These are phyloP conservation scores for Tretioscincus oriximinensis DNA, from an alignment of 2,113 vertebrate species.

Conservation along the genomic window DNA sequence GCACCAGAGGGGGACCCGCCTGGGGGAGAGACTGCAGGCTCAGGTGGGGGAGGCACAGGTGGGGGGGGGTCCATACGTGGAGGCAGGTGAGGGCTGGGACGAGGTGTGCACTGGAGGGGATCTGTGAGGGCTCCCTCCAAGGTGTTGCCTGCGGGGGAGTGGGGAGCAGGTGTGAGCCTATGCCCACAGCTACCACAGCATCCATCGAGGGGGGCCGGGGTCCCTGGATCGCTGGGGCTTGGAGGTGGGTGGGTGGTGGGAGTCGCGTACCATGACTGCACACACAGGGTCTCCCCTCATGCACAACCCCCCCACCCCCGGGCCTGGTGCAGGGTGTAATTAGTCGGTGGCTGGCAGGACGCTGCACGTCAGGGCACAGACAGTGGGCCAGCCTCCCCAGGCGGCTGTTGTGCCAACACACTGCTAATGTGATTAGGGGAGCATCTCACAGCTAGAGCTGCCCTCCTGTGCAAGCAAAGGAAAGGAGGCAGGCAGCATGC, in stretches of 20 bases:
- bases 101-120: not conserved
- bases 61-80: not conserved
- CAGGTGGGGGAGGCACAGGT: not conserved
- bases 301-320: too few relatives aligned
- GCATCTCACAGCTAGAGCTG: constrained; percentile 1
- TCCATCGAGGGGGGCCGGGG: not conserved
- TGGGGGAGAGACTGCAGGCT: not conserved
- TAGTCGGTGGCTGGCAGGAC: constrained; percentile 23
- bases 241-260: not conserved
- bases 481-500: not conserved
- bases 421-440: constrained; percentile 34
- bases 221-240: not conserved
- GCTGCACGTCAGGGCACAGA: not conserved
- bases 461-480: not conserved
- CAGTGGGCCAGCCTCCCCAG: constrained; percentile 24
- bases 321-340: constrained; percentile 27
- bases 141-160: not conserved
- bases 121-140: not conserved
- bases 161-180: not conserved
- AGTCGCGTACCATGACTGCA: not conserved
- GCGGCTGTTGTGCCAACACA: constrained; percentile 31
- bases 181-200: not conserved
- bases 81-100: not conserved
- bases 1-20: not conserved
- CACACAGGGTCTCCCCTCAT: not conserved